Evolutionary conservation across 2,888 invertebrate genomes (phyloP).

Genomic region (Ceratothoa steindachneri): DNA sequence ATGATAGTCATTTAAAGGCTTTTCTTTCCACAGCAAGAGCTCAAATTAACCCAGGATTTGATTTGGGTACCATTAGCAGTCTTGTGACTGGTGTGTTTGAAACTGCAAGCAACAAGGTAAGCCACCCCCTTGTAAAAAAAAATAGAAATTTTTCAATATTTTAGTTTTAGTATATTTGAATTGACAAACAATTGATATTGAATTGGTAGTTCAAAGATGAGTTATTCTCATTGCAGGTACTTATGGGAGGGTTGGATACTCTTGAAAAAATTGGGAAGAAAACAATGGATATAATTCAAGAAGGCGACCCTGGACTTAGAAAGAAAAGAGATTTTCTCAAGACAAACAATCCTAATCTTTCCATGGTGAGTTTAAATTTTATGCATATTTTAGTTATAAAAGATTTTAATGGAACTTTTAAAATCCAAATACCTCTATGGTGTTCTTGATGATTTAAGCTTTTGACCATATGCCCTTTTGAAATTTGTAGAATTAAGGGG

Average conservation of each 20-base stretch:
- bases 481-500: no score
- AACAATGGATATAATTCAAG: slow-evolving; percentile 87
- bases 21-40: neutral
- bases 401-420: no score
- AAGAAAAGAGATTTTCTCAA: slow-evolving; percentile 31
- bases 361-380: slow-evolving; percentile 18
- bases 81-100: slow-evolving; percentile 39
- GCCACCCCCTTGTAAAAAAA: neutral
- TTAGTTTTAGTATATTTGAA: no score
- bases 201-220: neutral
- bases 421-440: no score
- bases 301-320: slow-evolving; percentile 55
- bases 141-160: neutral
- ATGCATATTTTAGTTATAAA: no score
- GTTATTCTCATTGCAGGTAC: slow-evolving; percentile 57
- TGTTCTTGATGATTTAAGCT: no score
- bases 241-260: slow-evolving; percentile 77
- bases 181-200: no score
- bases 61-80: slow-evolving; percentile 22
- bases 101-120: slow-evolving; percentile 38
- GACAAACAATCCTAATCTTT: slow-evolving; percentile 36
- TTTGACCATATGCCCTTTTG: no score
- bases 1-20: no score
- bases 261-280: slow-evolving; percentile 90
- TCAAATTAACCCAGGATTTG: neutral